These are phyloP conservation scores for Heliangelus exortis DNA, from an alignment of 2,797 vertebrate genomes.

Conservation along the genomic window DNA sequence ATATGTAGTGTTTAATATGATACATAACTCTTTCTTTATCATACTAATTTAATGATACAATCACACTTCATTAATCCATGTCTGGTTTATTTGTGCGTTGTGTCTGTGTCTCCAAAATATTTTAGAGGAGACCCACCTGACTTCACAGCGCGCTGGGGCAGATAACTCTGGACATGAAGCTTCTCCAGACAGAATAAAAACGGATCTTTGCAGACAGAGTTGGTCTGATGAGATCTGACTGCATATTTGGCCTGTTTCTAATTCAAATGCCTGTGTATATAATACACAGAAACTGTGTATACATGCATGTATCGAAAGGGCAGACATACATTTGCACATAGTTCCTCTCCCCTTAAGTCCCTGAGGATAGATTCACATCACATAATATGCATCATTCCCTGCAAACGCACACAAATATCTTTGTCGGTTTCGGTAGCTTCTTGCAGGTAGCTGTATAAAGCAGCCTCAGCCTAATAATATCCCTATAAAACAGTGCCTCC, in stretches of 20 bases:
- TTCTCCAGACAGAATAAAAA: constrained; percentile 47
- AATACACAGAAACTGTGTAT: neutral
- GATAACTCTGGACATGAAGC: neutral
- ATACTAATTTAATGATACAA: constrained; percentile 76
- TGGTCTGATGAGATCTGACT: constrained; percentile 35
- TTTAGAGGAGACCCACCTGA: constrained; percentile 37
- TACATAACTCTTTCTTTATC: constrained; percentile 76
- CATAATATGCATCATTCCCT: constrained; percentile 17
- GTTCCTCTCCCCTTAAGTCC: constrained; percentile 3
- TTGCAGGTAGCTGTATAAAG: constrained; percentile 72
- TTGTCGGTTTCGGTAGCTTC: neutral
- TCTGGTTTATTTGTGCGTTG: constrained; percentile 72
- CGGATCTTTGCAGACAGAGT: neutral
- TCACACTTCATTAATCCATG: constrained; percentile 80
- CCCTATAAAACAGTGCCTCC: constrained; percentile 72
- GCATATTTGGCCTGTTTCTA: constrained; percentile 11
- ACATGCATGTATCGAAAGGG: neutral
- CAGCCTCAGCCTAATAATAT: constrained; percentile 74
- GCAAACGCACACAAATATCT: constrained; percentile 39
- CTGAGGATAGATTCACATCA: neutral
- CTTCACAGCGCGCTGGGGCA: neutral
- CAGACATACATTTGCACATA: neutral
- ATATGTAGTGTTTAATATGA: constrained; percentile 62
- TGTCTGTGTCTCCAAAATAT: constrained; percentile 66
- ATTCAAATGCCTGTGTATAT: neutral